Percentiles rank a stretch among this genome's conserved stretches.
Conservation (phyloP, 2,113 vertebrate genomes). For the Pelmatolapia mariae region DNA sequence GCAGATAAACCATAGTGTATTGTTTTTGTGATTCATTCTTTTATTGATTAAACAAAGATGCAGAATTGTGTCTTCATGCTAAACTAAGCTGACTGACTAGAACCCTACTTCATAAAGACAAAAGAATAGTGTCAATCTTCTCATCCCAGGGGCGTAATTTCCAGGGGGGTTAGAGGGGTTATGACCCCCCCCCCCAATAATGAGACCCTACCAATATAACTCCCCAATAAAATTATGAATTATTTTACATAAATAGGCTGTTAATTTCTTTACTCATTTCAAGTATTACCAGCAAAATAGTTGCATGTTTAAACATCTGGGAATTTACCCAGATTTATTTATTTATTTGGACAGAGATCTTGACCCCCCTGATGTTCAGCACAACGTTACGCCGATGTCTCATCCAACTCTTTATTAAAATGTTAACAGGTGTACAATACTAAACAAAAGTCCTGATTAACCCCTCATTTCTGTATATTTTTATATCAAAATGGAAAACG, state of each 20-base stretch:
- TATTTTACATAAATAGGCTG: neutral
- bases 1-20: neutral
- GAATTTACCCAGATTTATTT: neutral
- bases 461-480: neutral
- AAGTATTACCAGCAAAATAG: neutral
- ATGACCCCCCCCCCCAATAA: neutral
- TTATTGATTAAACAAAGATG: neutral
- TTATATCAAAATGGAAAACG: neutral
- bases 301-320: neutral
- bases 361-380: neutral
- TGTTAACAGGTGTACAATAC: neutral
- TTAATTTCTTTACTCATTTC: neutral
- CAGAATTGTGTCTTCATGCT: neutral
- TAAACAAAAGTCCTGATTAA: neutral
- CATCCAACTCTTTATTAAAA: neutral
- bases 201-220: too few species aligned
- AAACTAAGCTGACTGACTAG: neutral
- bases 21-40: neutral
- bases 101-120: neutral
- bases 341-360: neutral
- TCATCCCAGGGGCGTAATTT: neutral
- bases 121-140: neutral
- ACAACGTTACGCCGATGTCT: neutral
- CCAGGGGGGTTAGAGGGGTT: fast-evolving
- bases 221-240: neutral